phyloP scores from a whole-genome alignment of 2,888 invertebrate species.

The Thymelicus lineola region DNA sequence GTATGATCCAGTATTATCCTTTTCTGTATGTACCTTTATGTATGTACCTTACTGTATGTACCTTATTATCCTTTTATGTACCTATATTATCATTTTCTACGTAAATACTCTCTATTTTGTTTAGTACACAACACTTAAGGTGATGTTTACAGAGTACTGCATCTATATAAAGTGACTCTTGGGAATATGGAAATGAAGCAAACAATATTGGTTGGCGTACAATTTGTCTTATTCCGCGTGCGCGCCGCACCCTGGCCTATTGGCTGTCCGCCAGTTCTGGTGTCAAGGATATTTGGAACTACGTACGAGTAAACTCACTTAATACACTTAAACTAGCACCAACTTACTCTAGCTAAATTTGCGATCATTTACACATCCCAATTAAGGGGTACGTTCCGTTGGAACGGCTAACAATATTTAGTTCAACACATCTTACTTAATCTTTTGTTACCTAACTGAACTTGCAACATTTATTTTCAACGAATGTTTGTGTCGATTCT shows the following conservation, averaged over 20 bases:
- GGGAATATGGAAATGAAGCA: conserved; percentile 16
- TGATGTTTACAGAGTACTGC: neutral
- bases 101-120: neutral
- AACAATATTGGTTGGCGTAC: conserved; percentile 22
- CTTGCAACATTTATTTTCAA: too few species aligned
- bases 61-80: too few species aligned
- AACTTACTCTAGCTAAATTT: conserved; percentile 12
- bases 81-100: too few species aligned
- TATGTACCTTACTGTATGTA: too few species aligned
- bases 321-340: conserved; percentile 27
- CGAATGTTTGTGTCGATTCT: too few species aligned
- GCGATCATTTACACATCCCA: conserved; percentile 15
- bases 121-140: neutral
- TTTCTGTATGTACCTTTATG: too few species aligned
- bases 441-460: too few species aligned
- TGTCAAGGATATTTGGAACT: conserved; percentile 17
- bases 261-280: conserved; percentile 22
- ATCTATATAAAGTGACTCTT: neutral
- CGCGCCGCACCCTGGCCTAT: neutral
- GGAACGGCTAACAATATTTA: conserved; percentile 1
- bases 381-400: conserved; percentile 2
- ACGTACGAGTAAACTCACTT: conserved; percentile 19
- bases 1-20: too few species aligned
- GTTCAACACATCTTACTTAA: neutral
- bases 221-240: conserved; percentile 32